Conservation (phyloP, 2,888 invertebrate genomes). For the Apodemia zela region DNA sequence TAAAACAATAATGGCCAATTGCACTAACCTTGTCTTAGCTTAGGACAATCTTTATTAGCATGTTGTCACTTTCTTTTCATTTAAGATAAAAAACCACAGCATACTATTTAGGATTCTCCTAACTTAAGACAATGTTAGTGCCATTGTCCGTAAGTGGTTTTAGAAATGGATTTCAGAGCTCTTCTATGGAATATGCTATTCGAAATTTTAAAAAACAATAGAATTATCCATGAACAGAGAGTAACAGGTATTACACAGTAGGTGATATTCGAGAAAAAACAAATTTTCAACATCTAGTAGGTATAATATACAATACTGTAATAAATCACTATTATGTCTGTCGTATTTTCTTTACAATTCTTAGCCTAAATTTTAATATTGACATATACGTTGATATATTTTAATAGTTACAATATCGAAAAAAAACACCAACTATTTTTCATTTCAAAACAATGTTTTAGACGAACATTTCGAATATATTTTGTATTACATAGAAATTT, state of each 20-base stretch:
- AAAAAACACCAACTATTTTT: not conserved
- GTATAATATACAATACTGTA: conserved; percentile 35
- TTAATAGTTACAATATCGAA: not conserved
- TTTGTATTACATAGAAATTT: not conserved
- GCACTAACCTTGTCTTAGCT: too few relatives aligned
- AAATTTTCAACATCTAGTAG: not conserved
- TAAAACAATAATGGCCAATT: too few relatives aligned
- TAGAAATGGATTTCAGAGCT: too few relatives aligned
- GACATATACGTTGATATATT: conserved; percentile 19
- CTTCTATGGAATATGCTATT: not conserved
- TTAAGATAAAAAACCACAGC: too few relatives aligned
- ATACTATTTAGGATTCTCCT: too few relatives aligned
- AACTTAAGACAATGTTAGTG: too few relatives aligned
- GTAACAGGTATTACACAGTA: not conserved
- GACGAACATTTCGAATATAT: not conserved
- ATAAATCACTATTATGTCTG: conserved; percentile 39
- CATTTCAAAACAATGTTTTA: not conserved
- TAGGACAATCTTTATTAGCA: too few relatives aligned
- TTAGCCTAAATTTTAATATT: conserved; percentile 18
- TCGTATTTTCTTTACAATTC: conserved; percentile 18
- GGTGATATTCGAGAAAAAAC: not conserved
- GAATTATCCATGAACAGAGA: not conserved
- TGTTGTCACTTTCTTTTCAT: too few relatives aligned
- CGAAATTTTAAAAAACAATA: not conserved
- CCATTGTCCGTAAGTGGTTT: too few relatives aligned